phyloP scores from a whole-genome alignment of 1,140 invertebrate genomes.

The Heliconius himera region DNA sequence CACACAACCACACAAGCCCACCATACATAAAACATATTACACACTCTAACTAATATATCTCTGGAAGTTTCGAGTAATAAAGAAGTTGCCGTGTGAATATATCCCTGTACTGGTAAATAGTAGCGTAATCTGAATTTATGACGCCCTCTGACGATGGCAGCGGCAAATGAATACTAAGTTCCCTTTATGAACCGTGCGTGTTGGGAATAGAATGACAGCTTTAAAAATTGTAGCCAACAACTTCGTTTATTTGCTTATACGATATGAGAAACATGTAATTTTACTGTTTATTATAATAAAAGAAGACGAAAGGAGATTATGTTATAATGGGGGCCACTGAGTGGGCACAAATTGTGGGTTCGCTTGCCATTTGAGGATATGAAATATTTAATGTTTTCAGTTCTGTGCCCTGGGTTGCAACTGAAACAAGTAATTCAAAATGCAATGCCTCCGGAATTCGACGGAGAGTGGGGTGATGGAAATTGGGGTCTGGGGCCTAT shows the following conservation, averaged over 20 bases:
- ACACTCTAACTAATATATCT: conserved; percentile 12
- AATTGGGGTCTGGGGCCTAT: too few relatives aligned
- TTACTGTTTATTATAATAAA: not conserved
- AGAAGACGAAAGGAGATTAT: too few relatives aligned
- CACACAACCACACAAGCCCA: not conserved
- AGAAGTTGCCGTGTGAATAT: conserved; percentile 20
- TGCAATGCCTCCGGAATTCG: too few relatives aligned
- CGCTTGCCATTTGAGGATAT: too few relatives aligned
- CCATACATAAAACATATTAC: not conserved
- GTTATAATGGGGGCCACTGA: too few relatives aligned
- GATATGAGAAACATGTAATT: not conserved
- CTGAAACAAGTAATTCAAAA: too few relatives aligned
- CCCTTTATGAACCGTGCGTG: conserved; percentile 38
- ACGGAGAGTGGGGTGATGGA: too few relatives aligned
- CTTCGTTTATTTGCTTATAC: not conserved
- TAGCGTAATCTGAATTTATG: conserved; percentile 46
- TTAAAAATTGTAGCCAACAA: conserved; percentile 35
- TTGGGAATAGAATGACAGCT: conserved; percentile 34
- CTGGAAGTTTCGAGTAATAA: conserved; percentile 25
- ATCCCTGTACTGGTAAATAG: conserved; percentile 25
- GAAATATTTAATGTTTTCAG: too few relatives aligned
- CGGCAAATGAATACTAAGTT: conserved; percentile 50
- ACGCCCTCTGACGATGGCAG: conserved; percentile 37
- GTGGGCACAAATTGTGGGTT: too few relatives aligned
- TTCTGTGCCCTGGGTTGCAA: too few relatives aligned